Conservation (phyloP, 2,113 vertebrate genomes). For the Malurus cyaneus region DNA sequence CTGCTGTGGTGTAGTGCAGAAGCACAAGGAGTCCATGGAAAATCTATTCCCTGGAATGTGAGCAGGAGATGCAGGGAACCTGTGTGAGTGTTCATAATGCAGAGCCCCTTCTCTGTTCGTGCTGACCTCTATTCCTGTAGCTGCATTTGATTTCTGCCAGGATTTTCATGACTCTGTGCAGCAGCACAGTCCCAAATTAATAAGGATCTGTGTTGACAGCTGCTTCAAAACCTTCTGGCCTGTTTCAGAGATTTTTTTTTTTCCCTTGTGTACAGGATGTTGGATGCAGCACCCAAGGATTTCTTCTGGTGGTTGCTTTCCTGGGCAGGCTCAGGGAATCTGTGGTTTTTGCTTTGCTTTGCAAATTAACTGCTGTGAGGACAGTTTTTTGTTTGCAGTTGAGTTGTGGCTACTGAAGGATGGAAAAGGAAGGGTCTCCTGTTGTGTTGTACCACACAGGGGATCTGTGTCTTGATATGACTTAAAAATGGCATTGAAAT, state of each 20-base stretch:
- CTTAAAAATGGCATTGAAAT: background rate
- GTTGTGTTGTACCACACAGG: background rate
- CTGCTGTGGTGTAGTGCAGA: background rate
- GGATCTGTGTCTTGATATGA: background rate
- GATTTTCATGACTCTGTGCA: background rate
- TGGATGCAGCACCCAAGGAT: background rate
- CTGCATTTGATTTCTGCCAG: slow-evolving; percentile 24
- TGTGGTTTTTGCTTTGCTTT: background rate
- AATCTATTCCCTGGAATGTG: background rate
- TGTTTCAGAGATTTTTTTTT: background rate
- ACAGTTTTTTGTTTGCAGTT: background rate
- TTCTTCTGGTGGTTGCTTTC: background rate
- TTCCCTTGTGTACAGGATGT: background rate
- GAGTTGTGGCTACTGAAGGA: background rate
- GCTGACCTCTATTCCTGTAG: background rate
- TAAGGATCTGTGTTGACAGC: slow-evolving; percentile 21
- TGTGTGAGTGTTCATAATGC: background rate
- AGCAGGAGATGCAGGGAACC: background rate
- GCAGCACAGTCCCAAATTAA: slow-evolving; percentile 40
- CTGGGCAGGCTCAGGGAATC: background rate
- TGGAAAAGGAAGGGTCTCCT: background rate
- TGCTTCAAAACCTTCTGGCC: background rate
- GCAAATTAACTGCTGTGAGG: background rate
- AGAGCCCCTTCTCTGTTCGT: background rate
- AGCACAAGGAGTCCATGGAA: background rate